These are phyloP conservation scores for Echinops telfairi DNA, from an alignment of 2,113 vertebrate genomes.

Conservation along the genomic window DNA sequence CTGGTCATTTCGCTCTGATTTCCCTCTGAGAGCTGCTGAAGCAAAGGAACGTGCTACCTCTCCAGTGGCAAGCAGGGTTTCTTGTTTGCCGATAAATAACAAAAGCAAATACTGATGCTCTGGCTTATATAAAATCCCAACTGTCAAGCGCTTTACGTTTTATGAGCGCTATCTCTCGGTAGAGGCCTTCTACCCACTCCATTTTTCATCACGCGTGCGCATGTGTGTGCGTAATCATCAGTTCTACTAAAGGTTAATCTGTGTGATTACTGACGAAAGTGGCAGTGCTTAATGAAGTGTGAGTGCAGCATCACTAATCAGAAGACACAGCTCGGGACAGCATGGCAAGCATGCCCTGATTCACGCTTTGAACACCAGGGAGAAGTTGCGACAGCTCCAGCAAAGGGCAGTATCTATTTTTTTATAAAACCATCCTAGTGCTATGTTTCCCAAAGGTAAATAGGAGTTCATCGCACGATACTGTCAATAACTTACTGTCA, in stretches of 20 bases:
- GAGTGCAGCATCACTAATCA: neutral
- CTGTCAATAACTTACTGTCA: neutral
- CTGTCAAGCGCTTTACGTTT: neutral
- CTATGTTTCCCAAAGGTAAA: neutral
- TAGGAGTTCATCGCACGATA: neutral
- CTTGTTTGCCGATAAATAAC: constrained; percentile 21
- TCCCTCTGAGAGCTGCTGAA: neutral
- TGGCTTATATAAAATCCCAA: neutral
- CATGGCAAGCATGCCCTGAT: neutral
- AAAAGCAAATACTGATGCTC: constrained; percentile 30
- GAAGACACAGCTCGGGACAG: neutral
- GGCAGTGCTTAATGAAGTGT: constrained; percentile 32
- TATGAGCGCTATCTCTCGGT: neutral
- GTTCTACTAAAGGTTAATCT: constrained; percentile 62
- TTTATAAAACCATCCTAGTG: neutral
- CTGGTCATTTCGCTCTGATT: constrained; percentile 36
- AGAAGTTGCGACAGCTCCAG: neutral
- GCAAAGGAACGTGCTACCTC: neutral
- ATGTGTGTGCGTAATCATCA: neutral
- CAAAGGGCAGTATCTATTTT: neutral
- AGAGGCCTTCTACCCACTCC: neutral
- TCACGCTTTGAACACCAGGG: neutral
- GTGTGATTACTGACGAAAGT: constrained; percentile 17
- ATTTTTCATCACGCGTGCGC: neutral
- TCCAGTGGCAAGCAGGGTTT: neutral